Conservation (phyloP, 2,888 invertebrate species). For the Pyrrhosoma nymphula region DNA sequence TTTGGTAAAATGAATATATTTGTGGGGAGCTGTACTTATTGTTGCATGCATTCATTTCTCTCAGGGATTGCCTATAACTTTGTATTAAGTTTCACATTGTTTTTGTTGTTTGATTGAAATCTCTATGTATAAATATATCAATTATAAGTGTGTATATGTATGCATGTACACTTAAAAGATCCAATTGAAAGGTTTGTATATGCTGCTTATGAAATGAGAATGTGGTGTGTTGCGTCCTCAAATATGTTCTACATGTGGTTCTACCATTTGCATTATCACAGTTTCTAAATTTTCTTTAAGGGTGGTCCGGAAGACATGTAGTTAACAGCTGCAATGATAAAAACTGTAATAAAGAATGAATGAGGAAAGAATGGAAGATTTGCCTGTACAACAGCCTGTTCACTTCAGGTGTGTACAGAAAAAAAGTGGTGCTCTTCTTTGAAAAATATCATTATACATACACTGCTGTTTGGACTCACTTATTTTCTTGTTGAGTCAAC, state of each 20-base stretch:
- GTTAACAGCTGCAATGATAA: conserved; percentile 42
- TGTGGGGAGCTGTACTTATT: conserved; percentile 63
- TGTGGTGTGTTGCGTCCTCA: conserved; percentile 37
- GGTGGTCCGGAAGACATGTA: conserved; percentile 61
- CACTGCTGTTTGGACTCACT: conserved; percentile 60
- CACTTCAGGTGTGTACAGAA: conserved; percentile 24
- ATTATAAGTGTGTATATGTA: conserved; percentile 52
- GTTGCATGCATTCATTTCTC: conserved; percentile 65
- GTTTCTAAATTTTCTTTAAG: conserved; percentile 60
- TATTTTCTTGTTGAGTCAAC: conserved; percentile 64
- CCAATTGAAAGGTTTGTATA: conserved; percentile 48
- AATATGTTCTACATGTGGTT: conserved; percentile 62
- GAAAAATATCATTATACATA: conserved; percentile 59
- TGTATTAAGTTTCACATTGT: conserved; percentile 49
- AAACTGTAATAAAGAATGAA: conserved; percentile 56
- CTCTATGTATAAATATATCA: conserved; percentile 48
- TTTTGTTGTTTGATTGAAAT: conserved; percentile 63
- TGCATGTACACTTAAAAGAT: conserved; percentile 7
- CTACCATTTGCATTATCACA: conserved; percentile 46
- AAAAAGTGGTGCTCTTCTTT: conserved; percentile 37
- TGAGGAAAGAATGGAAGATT: conserved; percentile 55
- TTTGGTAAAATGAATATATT: conserved; percentile 38
- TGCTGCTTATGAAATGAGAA: background rate
- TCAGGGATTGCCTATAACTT: conserved; percentile 64
- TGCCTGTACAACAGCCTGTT: conserved; percentile 55